Base-by-base conservation (phyloP, 2,113 vertebrate species). In the Hoplias malabaricus region DNA sequence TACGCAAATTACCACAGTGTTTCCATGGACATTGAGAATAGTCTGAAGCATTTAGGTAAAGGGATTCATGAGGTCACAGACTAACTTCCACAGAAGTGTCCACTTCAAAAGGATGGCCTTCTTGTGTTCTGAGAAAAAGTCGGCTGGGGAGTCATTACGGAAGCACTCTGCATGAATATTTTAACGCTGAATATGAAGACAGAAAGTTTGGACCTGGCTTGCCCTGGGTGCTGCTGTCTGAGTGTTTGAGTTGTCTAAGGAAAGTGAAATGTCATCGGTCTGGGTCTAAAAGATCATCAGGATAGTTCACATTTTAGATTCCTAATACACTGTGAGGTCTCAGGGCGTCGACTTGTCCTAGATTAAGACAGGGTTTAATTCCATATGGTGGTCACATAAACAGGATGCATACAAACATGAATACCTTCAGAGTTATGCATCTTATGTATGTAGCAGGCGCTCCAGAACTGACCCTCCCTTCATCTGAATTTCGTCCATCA, bases 161-260 rank as follows among this genome's bases (percentile, higher is more conserved):
- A 21, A 66, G 62, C 27, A 38, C 31, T 66, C 38, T 66, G n/a
- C 67, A 42, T 69, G 25, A 48, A 53, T 31, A 33, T 69, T 69
- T 69, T 33, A 53, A 19, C 5, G 5, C 5, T 11, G 23, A 9
- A 50, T 29, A 50, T 50, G 43, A 29, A 66, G 62, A 34, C 3
- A 8, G 48, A 23, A 23, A 21, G 48, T 53, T 7, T n/a, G 19
- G 31, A 63, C 21, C 31, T 63, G 59, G 19, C 59, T n/a, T 63
- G 59, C 5, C 13, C 57, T 61, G 48, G 48, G n/a, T 53, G 48
- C 48, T 23, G 6, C n/a, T 4, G 5, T 50, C 46, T 53, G 48
- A 53, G 21, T 53, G 48, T 46, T 27, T 11, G 23, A 57, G 54
- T 54, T 23, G 25, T 57, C 13, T 4, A 27, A 10, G 54, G 23